Evolutionary conservation across 1,140 invertebrate genomes (phyloP), one percentile per base, ranked within the genome.

Genomic region (Drosophila persimilis): DNA sequence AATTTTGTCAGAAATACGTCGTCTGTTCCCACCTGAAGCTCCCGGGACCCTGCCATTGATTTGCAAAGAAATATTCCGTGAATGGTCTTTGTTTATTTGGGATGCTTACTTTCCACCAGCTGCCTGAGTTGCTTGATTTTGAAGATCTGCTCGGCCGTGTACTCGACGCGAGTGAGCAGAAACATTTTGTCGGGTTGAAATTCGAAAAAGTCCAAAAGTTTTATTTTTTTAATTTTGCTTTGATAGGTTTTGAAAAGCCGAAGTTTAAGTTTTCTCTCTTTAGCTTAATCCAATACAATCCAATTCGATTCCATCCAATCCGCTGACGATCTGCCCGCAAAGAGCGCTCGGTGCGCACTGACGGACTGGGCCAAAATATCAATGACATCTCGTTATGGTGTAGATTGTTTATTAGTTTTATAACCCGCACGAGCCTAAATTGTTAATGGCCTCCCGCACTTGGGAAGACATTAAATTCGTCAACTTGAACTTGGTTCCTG

Each of bases 1-100:
- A 90, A 91, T 48, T 91, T 91, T 2, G 90, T 79, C 11, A 91
- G 55, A 24, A 91, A 73, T 43, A 66, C 56, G 22, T 91, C 90
- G 50, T 91, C 90, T 0, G 75, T 85, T 20, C 90, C 90, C 26
- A 91, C 65, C 0, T 63, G 50, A 5, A 90, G 55, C 13, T 84
- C 85, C 29, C 64, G 64, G 13, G 64, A 83, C n/a, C 69, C 89
- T 90, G 41, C 31, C 31, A 35, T 35, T 44, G 44, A 65, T 51
- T 4, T 6, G 41, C 11, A 59, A 47, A 41, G 20, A 13, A 52
- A 6, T 43, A 7, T 2, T 17, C 9, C 9, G 22, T 44, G 4
- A 20, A 47, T 35, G 31, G 0, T 7, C 9, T n/a, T 15, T 31
- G 3, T 15, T 9, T 2, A 39, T 35, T 44, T 15, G 47, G 0